These are phyloP conservation scores for Diploptera punctata DNA, from an alignment of 2,888 invertebrate genomes.

Conservation along the genomic window DNA sequence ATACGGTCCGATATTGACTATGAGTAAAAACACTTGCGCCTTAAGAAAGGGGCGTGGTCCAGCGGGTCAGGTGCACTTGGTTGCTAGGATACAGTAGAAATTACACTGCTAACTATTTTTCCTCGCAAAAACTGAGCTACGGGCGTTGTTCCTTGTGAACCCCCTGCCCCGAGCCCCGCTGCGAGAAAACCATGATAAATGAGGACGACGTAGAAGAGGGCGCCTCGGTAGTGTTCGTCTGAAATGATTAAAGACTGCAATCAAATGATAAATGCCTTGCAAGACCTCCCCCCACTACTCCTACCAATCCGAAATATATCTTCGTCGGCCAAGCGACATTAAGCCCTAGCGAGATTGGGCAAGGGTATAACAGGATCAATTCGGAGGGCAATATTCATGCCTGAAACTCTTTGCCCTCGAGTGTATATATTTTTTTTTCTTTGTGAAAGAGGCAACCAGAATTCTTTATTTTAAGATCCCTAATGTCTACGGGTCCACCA, in stretches of 20 bases:
- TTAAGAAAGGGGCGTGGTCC: slow-evolving; percentile 10
- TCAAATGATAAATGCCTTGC: slow-evolving; percentile 40
- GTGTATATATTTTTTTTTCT: too few relatives aligned
- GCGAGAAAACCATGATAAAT: slow-evolving; percentile 39
- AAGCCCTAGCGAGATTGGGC: slow-evolving; percentile 20
- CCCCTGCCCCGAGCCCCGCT: not conserved
- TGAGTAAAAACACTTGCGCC: too few relatives aligned
- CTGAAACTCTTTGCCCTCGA: too few relatives aligned
- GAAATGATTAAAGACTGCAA: slow-evolving; percentile 41
- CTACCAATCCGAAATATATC: slow-evolving; percentile 39
- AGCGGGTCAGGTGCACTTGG: not conserved
- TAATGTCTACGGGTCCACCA: too few relatives aligned
- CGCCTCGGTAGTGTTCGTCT: slow-evolving; percentile 13
- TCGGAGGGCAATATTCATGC: not conserved
- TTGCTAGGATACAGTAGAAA: slow-evolving; percentile 17
- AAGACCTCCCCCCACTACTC: too few relatives aligned
- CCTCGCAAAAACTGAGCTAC: slow-evolving; percentile 18
- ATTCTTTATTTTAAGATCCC: too few relatives aligned
- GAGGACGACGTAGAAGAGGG: slow-evolving; percentile 24
- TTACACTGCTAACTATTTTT: slow-evolving; percentile 24
- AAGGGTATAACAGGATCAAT: slow-evolving; percentile 20
- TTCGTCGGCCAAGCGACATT: slow-evolving; percentile 34
- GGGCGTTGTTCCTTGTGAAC: slow-evolving; percentile 2
- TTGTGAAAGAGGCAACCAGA: too few relatives aligned
- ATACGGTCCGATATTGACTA: not conserved